Percentiles rank a stretch among this genome's conserved stretches.
Conservation (phyloP, 2,797 vertebrate species). For the Bradypodion ventrale region DNA sequence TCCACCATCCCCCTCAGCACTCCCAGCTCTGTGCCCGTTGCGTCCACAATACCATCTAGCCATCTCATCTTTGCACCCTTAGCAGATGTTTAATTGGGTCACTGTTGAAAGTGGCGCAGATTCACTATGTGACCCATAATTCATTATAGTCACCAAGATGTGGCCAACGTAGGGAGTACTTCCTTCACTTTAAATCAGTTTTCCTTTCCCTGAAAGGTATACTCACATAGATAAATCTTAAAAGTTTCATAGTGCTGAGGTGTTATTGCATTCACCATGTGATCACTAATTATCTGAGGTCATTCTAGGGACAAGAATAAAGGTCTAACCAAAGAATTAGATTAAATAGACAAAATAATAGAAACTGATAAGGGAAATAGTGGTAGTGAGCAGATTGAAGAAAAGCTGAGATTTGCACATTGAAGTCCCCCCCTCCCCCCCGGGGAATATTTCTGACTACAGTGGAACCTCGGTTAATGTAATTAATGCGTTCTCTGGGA, state of each 20-base stretch:
- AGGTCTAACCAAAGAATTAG: background rate
- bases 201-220: background rate
- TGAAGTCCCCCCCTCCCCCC: background rate
- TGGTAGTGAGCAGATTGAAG: background rate
- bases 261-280: background rate
- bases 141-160: background rate
- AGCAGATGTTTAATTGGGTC: background rate
- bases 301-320: background rate
- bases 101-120: background rate
- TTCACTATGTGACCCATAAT: background rate
- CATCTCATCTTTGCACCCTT: too few relatives aligned
- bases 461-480: too few relatives aligned
- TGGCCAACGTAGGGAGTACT: background rate
- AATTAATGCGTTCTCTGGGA: too few relatives aligned
- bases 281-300: background rate
- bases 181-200: constrained; percentile 8
- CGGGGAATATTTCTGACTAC: background rate
- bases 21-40: too few relatives aligned
- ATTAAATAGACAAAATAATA: background rate
- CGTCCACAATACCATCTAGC: too few relatives aligned
- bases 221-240: background rate
- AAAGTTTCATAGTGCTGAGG: background rate
- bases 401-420: background rate
- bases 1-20: too few relatives aligned
- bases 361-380: background rate